Evolutionary conservation across 2,113 vertebrate species (phyloP), one percentile per base, ranked within the genome.

Genomic region (Kryptolebias marmoratus): DNA sequence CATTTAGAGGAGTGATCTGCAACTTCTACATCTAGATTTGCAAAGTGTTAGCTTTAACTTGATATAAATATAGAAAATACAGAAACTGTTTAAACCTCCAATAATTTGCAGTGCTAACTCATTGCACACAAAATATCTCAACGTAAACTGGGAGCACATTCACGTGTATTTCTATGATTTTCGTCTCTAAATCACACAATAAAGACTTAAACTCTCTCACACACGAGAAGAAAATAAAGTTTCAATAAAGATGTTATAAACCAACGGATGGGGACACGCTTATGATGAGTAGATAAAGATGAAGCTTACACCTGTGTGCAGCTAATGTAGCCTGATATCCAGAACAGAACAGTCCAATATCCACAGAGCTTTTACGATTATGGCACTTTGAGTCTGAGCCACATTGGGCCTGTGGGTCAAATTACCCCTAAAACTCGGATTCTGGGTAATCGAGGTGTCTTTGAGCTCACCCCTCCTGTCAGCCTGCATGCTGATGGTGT

Each of bases 361-460:
- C 72, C 66, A 70, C 72, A 71, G 78, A 86, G 80, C 68, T 30
- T 6, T 71, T 53, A 67, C 82, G 77, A 75, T 86, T 71, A 87
- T 83, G 61, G 64, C 60, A 73, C 10, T 64, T 77, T 60, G 53
- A 68, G 56, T 63, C 67, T 84, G 66, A 84, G 72, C 66, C 84
- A 81, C 75, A 75, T 50, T 70, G 74, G 87, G 81, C 87, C 83
- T 91, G 56, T 64, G 73, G 84, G 67, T 89, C 80, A 73, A 48
- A 86, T 90, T 81, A 82, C 80, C 47, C 64, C 44, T 77, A 48
- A 85, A 87, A 80, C 70, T 62, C 27, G 10, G 67, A 81, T 67
- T 81, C 36, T 84, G 73, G 30, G 60, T 81, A 80, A 81, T 69
- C 70, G 66, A 53, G 50, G 11, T 63, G 70, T 59, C 73, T 60